phyloP scores from a whole-genome alignment of 2,113 vertebrate genomes.

The Solenodon paradoxus region DNA sequence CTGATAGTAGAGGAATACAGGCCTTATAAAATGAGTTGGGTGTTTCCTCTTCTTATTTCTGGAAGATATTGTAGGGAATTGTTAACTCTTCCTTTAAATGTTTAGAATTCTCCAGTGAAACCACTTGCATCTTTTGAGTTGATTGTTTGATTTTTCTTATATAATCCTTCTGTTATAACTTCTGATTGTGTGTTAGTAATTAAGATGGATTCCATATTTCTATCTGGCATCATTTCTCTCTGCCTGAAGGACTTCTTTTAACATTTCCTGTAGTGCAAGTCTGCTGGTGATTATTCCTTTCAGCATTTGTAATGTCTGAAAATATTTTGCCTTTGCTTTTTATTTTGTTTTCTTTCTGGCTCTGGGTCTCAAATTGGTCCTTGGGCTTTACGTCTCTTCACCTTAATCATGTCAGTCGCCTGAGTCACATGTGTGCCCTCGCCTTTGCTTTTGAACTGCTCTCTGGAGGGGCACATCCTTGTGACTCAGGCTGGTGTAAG shows the following conservation, averaged over 20 bases:
- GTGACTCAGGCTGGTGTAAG: no score
- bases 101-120: constrained; percentile 18
- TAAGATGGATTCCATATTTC: neutral
- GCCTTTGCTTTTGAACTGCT: constrained; percentile 41
- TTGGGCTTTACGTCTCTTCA: no score
- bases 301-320: constrained; percentile 25
- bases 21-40: neutral
- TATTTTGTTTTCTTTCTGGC: no score
- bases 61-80: neutral
- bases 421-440: no score
- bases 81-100: neutral
- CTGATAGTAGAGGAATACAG: neutral
- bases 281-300: constrained; percentile 15
- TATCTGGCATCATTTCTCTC: neutral
- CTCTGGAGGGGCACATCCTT: no score
- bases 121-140: neutral
- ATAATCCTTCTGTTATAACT: neutral
- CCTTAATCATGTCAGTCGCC: no score
- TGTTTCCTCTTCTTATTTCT: neutral
- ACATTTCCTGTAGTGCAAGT: neutral
- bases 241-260: neutral
- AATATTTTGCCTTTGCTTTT: constrained; percentile 38
- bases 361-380: no score
- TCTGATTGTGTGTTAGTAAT: constrained; percentile 8
- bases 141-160: neutral